These are phyloP conservation scores for Augochlorella aurata DNA, from an alignment of 2,888 invertebrate species.

Conservation along the genomic window DNA sequence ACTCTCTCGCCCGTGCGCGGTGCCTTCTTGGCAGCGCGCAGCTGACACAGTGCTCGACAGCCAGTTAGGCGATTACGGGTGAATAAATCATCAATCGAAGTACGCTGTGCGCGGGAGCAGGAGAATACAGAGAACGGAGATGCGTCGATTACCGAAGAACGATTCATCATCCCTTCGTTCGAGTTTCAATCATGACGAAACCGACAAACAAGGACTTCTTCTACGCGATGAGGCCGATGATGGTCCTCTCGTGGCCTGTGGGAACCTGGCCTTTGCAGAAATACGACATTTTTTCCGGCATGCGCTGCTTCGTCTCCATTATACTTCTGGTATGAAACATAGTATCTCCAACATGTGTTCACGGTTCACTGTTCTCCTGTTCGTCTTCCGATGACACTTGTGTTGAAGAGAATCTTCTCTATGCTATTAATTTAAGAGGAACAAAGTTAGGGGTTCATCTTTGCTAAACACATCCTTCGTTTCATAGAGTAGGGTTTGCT, in stretches of 20 bases:
- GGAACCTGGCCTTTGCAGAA: conserved; percentile 35
- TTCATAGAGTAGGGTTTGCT: no score
- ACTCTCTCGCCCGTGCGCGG: background rate
- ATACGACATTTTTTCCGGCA: background rate
- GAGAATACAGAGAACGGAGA: background rate
- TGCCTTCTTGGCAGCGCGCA: background rate
- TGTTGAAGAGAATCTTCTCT: background rate
- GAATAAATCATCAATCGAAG: conserved; percentile 28
- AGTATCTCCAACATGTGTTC: background rate
- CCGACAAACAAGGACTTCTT: conserved; percentile 13
- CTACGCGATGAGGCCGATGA: conserved; percentile 35
- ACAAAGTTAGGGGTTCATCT: no score
- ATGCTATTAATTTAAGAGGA: background rate
- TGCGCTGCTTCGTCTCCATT: background rate
- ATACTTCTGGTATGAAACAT: conserved; percentile 10
- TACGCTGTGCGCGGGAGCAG: no score
- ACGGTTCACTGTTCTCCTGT: background rate
- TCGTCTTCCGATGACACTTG: no score
- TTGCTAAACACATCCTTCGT: no score
- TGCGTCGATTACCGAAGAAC: background rate
- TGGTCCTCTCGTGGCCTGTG: conserved; percentile 30
- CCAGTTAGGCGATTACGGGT: background rate
- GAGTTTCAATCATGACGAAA: background rate
- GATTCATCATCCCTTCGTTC: background rate
- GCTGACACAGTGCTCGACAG: background rate